A percentile compares a stretch with the other conserved stretches of the same genome.
Evolutionary conservation across 2,113 vertebrate species (phyloP).

Genomic region (Vicugna pacos): DNA sequence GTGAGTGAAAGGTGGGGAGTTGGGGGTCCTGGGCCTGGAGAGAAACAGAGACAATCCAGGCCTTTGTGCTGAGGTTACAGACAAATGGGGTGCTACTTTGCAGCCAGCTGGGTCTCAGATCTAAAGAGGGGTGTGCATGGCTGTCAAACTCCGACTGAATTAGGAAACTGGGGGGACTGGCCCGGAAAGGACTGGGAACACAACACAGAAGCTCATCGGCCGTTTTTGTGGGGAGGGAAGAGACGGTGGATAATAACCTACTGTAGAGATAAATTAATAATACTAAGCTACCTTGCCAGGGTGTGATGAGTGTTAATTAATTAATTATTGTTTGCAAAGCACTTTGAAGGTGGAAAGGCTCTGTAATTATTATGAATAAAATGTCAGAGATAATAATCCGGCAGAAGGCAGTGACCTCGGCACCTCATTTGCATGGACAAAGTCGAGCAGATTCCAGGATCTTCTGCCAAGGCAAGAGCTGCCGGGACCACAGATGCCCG

Average conservation of each 20-base stretch:
- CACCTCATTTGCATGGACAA: slow-evolving; percentile 75
- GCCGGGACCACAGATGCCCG: slow-evolving; percentile 23
- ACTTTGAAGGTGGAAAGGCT: slow-evolving; percentile 84
- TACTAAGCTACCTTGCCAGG: slow-evolving; percentile 77
- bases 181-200: background rate
- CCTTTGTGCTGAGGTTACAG: no score
- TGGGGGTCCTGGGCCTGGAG: background rate
- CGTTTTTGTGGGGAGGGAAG: slow-evolving; percentile 16
- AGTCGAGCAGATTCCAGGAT: slow-evolving; percentile 49
- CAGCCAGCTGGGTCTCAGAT: background rate
- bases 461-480: slow-evolving; percentile 52
- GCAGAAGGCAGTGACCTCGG: slow-evolving; percentile 77
- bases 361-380: slow-evolving; percentile 84
- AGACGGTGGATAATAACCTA: slow-evolving; percentile 68
- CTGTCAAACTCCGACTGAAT: background rate
- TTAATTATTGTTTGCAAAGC: slow-evolving; percentile 85
- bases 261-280: slow-evolving; percentile 81
- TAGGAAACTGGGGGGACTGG: background rate
- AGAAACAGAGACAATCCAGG: background rate
- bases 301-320: slow-evolving; percentile 84
- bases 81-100: background rate
- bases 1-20: background rate
- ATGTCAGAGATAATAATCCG: slow-evolving; percentile 81
- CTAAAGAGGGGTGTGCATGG: background rate
- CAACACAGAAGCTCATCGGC: background rate